phyloP scores from a whole-genome alignment of 92 coral and sea anemone species.

The Zoanthus sansibaricus region DNA sequence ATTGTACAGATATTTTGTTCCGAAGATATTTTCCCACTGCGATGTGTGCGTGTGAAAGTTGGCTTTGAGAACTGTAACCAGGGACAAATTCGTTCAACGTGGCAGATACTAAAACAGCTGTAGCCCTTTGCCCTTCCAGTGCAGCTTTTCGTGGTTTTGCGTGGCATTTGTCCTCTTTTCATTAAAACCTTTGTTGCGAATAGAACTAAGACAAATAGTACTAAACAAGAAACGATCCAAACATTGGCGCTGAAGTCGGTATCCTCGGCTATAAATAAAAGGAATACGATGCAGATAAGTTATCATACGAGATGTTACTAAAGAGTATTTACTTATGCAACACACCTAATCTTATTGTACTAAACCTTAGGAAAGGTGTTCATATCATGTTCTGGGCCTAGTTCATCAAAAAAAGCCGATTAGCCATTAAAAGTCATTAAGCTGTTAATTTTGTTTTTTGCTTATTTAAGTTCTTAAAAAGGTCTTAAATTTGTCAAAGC shows the following conservation, averaged over 20 bases:
- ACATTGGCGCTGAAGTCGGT: neutral
- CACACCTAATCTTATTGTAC: too few relatives aligned
- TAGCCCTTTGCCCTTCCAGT: neutral
- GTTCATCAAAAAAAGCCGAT: too few relatives aligned
- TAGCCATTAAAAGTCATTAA: too few relatives aligned
- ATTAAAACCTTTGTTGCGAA: slow-evolving; percentile 2
- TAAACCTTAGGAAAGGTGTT: too few relatives aligned
- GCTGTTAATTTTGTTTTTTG: too few relatives aligned
- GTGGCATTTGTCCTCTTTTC: neutral
- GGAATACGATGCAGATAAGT: neutral
- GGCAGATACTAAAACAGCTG: neutral
- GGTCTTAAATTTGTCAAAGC: too few relatives aligned
- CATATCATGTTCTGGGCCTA: too few relatives aligned
- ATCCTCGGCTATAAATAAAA: neutral
- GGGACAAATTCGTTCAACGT: neutral
- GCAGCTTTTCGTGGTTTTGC: neutral
- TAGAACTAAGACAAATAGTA: neutral
- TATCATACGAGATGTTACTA: neutral
- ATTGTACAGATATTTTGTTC: neutral
- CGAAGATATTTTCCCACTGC: neutral
- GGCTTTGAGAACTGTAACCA: slow-evolving; percentile 5
- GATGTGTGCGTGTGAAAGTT: slow-evolving; percentile 23
- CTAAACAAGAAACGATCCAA: slow-evolving; percentile 2
- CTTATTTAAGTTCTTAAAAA: too few relatives aligned
- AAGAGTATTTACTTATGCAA: neutral